phyloP scores from a whole-genome alignment of 2,797 vertebrate species.

The Parambassis ranga region DNA sequence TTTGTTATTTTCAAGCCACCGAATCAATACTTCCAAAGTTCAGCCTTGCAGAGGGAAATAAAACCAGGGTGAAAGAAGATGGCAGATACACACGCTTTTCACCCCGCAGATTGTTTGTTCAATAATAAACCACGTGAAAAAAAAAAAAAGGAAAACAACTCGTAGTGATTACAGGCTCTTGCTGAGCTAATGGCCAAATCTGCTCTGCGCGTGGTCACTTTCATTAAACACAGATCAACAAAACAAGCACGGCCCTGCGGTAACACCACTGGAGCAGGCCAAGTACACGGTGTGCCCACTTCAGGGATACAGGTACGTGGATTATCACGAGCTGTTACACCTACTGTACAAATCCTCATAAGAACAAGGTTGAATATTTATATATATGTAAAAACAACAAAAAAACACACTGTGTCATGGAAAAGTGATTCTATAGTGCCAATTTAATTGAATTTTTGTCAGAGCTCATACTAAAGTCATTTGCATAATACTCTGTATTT shows the following conservation, averaged over 20 bases:
- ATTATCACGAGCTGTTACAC: constrained; percentile 9
- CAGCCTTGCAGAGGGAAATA: constrained; percentile 60
- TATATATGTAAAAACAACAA: constrained; percentile 8
- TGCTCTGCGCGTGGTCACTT: constrained; percentile 59
- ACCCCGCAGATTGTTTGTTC: constrained; percentile 68
- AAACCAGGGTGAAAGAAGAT: constrained; percentile 55
- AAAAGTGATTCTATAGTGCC: no score
- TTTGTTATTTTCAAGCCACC: constrained; percentile 74
- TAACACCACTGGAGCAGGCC: constrained; percentile 4
- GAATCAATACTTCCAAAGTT: constrained; percentile 73
- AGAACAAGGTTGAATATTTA: constrained; percentile 2
- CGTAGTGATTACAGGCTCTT: constrained; percentile 70
- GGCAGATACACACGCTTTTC: constrained; percentile 49
- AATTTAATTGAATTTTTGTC: background rate
- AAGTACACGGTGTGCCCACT: constrained; percentile 5
- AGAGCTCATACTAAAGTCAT: constrained; percentile 20
- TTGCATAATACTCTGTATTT: constrained; percentile 30
- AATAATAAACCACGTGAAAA: constrained; percentile 68
- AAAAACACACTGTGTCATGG: no score
- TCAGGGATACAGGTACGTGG: constrained; percentile 17
- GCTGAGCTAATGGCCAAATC: constrained; percentile 72
- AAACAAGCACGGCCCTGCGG: constrained; percentile 41
- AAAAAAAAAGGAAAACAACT: constrained; percentile 68
- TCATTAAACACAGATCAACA: constrained; percentile 75
- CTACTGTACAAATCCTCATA: background rate